A percentile compares a stretch with the other conserved stretches of the same genome.
These are phyloP conservation scores for Ametastegia equiseti DNA, from an alignment of 2,888 invertebrate species.

Conservation along the genomic window DNA sequence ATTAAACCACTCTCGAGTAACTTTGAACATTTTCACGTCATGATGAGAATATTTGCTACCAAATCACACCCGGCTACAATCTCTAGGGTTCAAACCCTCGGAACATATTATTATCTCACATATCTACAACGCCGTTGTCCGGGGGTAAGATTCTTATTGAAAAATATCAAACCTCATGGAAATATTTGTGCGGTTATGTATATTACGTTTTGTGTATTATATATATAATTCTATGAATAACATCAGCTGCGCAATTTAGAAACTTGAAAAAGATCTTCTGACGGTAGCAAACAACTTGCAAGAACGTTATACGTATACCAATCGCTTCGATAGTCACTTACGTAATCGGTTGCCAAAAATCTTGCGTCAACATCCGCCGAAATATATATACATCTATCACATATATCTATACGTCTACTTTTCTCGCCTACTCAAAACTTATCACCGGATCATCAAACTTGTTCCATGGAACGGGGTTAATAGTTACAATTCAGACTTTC, in stretches of 20 bases:
- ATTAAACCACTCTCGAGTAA: constrained; percentile 21
- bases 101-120: not conserved
- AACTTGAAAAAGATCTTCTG: constrained; percentile 3
- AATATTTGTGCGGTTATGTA: not conserved
- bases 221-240: not conserved
- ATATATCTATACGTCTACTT: not conserved
- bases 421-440: too few species aligned
- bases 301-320: not conserved
- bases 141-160: not conserved
- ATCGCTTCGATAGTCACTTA: not conserved
- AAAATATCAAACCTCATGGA: not conserved
- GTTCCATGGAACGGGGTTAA: too few species aligned
- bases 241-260: not conserved
- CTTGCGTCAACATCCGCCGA: not conserved
- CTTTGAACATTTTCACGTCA: constrained; percentile 29
- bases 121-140: not conserved
- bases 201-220: not conserved
- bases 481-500: too few species aligned
- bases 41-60: constrained; percentile 10
- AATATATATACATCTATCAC: not conserved
- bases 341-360: constrained; percentile 14
- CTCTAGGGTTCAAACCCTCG: not conserved
- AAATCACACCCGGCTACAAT: not conserved
- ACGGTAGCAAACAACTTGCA: not conserved
- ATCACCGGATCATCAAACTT: not conserved